Base-by-base conservation (phyloP, 2,888 invertebrate genomes). In the Scaptomyza tumidula region DNA sequence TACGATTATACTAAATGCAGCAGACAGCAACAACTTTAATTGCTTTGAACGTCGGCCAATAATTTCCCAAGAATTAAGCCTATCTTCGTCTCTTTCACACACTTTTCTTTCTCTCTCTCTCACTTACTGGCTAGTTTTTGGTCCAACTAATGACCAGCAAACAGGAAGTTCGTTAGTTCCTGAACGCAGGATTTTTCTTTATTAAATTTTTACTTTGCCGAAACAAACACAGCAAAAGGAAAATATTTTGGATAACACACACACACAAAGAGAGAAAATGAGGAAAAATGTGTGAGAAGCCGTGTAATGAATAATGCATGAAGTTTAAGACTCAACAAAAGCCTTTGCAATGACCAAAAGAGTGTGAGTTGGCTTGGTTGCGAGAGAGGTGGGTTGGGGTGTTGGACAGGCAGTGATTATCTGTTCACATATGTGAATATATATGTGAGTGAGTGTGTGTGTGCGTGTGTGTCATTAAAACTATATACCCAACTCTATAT, bases 281-380 rank as follows among this genome's bases (percentile, higher is more conserved):
- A 76, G 73, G 78, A 79, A 86, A 88, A 81, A 83, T 87, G 82
- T 87, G 78, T 71, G 79, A 76, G 77, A 75, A 75, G 82, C 77
- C 89, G 77, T 84, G 82, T 66, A 77, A 85, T 90, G 90, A 90
- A 90, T 90, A 89, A 90, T 90, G 86, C 84, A 90, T 90, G 89
- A 89, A 67, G 79, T 71, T 39, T 39, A 39, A 74, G 68, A 76
- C 71, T 64, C 52, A 69, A 59, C 69, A 69, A 73, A 75, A 79
- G 74, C 73, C 71, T 62, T 75, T 73, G 57, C 53, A 71, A 62
- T 61, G 63, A 48, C 27, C 33, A 19, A 6, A 44, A 10, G 48
- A 16, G 7, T 43, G 19, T 19, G 19, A 24, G 13, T 6, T 11
- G 16, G 45, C 7, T 9, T 49, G 41, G 37, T 39, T n/a, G n/a